Conservation (phyloP, 2,113 vertebrate species). For the Psettodes erumei region DNA sequence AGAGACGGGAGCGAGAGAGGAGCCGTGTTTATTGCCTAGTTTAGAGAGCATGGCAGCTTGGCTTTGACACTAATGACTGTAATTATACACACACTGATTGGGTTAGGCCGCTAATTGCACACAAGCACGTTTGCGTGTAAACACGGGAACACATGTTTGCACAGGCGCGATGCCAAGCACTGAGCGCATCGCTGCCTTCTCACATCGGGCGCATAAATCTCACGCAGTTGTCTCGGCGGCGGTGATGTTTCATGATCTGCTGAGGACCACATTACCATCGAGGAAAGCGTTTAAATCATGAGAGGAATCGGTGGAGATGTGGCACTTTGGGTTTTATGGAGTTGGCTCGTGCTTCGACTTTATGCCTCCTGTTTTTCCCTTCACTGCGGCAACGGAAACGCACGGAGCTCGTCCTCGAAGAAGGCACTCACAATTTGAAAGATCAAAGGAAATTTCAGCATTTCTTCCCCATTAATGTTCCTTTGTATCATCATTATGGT, state of each 20-base stretch:
- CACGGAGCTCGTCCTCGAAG: conserved; percentile 30
- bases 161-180: conserved; percentile 69
- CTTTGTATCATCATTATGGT: conserved; percentile 69
- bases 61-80: conserved; percentile 80
- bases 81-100: conserved; percentile 81
- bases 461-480: conserved; percentile 65
- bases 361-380: conserved; percentile 50
- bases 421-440: conserved; percentile 51
- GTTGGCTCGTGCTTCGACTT: conserved; percentile 39
- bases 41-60: conserved; percentile 75
- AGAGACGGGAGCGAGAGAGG: conserved; percentile 65
- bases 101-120: conserved; percentile 82
- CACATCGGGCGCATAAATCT: conserved; percentile 76
- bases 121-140: conserved; percentile 73
- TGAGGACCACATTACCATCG: conserved; percentile 71
- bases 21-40: conserved; percentile 71
- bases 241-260: conserved; percentile 72
- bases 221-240: conserved; percentile 69
- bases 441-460: conserved; percentile 68
- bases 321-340: conserved; percentile 53
- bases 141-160: conserved; percentile 78
- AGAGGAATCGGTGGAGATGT: conserved; percentile 55
- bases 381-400: conserved; percentile 17
- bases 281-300: conserved; percentile 71
- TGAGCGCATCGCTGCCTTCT: conserved; percentile 57